Conservation (phyloP, 2,888 invertebrate genomes). For the Leucoptera coffeella region DNA sequence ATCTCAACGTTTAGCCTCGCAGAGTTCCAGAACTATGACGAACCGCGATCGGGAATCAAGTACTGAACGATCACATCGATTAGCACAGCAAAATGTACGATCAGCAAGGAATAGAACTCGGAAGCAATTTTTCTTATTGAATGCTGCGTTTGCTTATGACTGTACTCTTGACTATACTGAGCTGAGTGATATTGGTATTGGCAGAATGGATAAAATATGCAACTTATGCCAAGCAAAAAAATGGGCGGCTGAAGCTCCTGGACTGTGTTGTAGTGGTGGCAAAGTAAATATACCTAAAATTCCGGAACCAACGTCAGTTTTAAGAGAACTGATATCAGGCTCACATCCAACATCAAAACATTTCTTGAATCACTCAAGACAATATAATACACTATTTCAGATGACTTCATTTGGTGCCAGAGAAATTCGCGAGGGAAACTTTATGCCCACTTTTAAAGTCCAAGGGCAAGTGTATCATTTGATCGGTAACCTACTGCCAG, state of each 20-base stretch:
- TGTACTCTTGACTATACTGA: slow-evolving; percentile 4
- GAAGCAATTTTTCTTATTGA: slow-evolving; percentile 3
- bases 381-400: slow-evolving; percentile 9
- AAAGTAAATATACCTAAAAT: slow-evolving; percentile 8
- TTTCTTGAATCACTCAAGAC: slow-evolving; percentile 5
- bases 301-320: slow-evolving; percentile 6
- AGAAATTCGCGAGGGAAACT: slow-evolving; percentile 9
- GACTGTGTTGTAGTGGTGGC: slow-evolving; percentile 8
- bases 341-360: slow-evolving; percentile 5
- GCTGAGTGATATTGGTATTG: slow-evolving; percentile 5
- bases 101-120: slow-evolving; percentile 7
- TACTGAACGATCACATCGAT: too few relatives aligned
- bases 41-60: too few relatives aligned
- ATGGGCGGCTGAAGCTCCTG: slow-evolving; percentile 8
- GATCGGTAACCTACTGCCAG: slow-evolving; percentile 9
- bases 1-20: too few relatives aligned
- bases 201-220: slow-evolving; percentile 9
- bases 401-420: slow-evolving; percentile 12
- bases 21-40: too few relatives aligned
- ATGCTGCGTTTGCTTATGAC: slow-evolving; percentile 6
- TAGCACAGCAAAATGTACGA: too few relatives aligned
- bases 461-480: slow-evolving; percentile 9
- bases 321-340: slow-evolving; percentile 5
- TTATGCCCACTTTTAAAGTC: slow-evolving; percentile 10
- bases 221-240: slow-evolving; percentile 6